Evolutionary conservation across 2,888 invertebrate species (phyloP), one percentile per base, ranked within the genome.

Genomic region (Micoletzkya japonica): DNA sequence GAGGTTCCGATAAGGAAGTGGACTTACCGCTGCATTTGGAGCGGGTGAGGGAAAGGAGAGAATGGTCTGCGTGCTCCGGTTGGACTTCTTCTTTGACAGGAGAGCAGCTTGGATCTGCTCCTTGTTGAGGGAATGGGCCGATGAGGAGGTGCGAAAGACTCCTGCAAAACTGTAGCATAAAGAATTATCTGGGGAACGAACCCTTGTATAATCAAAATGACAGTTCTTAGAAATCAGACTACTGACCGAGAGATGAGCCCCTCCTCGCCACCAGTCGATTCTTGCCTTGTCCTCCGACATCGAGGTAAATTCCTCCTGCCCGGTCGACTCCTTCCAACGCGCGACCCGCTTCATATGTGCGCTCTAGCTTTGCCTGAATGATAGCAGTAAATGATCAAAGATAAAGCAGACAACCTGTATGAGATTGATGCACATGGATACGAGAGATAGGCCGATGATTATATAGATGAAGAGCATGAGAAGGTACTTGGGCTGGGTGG

Each of bases 371-470:
- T 4, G 76, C 74, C 78, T 79, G 66, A 58, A 68, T n/a, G 54
- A 7, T 54, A n/a, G 20, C 24, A 14, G 6, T 14, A 52, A 6
- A 14, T 26, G 17, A 14, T 6, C 6, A n/a, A 52, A 52, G 24
- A 17, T 52, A 52, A n/a, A 52, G n/a, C 52, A 52, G 6, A 49
- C 26, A 36, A 78, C 91, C 88, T 95, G 95, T 0, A 95, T 93
- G 28, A 95, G 93, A 85, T 95, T 96, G 84, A 97, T 93, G 87
- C 94, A 94, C 94, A 96, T 95, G 76, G 95, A 94, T 63, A 95
- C 95, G 20, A 97, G 88, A 0, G 96, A 93, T 73, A 97, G 88
- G 10, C 96, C 96, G 81, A 97, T 93, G n/a, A 96, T 91, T 72
- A 97, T 88, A 86, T 96, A 96, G 60, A 95, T 89, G 82, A 95